phyloP scores from a whole-genome alignment of 2,888 invertebrate genomes.

The Hipparchia sbordonii region DNA sequence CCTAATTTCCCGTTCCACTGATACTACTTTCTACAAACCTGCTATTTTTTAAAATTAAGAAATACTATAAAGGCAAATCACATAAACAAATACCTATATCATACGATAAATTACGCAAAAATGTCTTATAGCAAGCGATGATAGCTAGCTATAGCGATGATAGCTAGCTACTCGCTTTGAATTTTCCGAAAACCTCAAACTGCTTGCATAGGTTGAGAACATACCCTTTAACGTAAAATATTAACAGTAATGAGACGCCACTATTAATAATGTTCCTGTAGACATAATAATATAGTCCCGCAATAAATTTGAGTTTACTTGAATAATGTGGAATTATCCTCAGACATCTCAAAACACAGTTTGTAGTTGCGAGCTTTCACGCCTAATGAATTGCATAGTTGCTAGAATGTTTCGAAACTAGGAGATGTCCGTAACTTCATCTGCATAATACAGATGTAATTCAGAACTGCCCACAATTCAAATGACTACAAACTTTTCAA shows the following conservation, averaged over 20 bases:
- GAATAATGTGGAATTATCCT: conserved; percentile 15
- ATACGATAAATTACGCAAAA: no score
- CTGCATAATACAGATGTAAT: not conserved
- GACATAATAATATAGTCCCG: conserved; percentile 19
- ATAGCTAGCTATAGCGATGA: no score
- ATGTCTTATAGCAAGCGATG: no score
- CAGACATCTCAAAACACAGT: conserved; percentile 12
- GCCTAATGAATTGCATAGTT: conserved; percentile 1
- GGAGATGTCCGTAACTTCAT: conserved; percentile 6
- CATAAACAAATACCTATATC: no score
- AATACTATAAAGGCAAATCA: no score
- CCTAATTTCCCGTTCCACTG: no score
- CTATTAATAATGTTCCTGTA: conserved; percentile 40
- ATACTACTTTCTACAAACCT: no score
- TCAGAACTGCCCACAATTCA: not conserved
- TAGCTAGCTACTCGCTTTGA: no score
- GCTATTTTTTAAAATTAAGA: no score
- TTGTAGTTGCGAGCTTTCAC: conserved; percentile 16
- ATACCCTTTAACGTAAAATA: conserved; percentile 27
- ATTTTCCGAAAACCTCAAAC: not conserved
- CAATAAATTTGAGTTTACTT: conserved; percentile 24
- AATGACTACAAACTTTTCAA: not conserved
- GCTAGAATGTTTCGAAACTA: conserved; percentile 3
- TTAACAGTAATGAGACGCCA: conserved; percentile 43
- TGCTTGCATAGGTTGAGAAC: not conserved